A percentile compares a stretch with the other conserved stretches of the same genome.
These are phyloP conservation scores for Halcyon smyrnensis DNA, from an alignment of 2,797 vertebrate species.

Conservation along the genomic window DNA sequence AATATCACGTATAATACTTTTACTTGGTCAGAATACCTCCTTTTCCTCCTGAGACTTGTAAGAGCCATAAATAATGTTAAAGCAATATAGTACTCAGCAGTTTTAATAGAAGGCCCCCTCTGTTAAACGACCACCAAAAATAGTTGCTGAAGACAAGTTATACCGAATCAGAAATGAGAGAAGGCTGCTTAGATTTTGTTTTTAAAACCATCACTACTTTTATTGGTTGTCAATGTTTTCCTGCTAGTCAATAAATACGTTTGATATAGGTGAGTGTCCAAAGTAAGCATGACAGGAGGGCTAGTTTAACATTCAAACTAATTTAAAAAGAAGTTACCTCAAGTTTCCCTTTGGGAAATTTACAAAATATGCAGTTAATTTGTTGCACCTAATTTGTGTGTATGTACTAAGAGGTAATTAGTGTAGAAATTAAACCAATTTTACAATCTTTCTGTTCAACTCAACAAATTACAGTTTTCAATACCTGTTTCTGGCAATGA, in stretches of 20 bases:
- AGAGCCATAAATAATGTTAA: slow-evolving; percentile 52
- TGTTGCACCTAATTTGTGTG: neutral
- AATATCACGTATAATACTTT: neutral
- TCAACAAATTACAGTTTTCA: slow-evolving; percentile 22
- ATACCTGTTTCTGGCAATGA: slow-evolving; percentile 10
- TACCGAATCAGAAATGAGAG: slow-evolving; percentile 25
- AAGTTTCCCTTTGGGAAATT: slow-evolving; percentile 40
- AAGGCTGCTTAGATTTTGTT: neutral
- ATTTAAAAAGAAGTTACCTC: slow-evolving; percentile 30
- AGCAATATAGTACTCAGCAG: slow-evolving; percentile 21
- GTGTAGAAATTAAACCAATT: slow-evolving; percentile 19
- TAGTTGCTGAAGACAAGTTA: slow-evolving; percentile 1
- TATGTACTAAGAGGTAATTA: slow-evolving; percentile 9
- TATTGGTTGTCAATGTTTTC: slow-evolving; percentile 48
- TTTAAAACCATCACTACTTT: slow-evolving; percentile 9
- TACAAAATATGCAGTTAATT: slow-evolving; percentile 34
- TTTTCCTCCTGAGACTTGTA: slow-evolving; percentile 47
- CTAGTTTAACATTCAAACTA: slow-evolving; percentile 26
- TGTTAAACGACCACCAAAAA: slow-evolving; percentile 51
- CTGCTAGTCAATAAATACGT: slow-evolving; percentile 40
- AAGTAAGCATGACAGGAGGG: slow-evolving; percentile 37
- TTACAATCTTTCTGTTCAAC: slow-evolving; percentile 25
- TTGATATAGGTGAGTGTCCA: slow-evolving; percentile 37
- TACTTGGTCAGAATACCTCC: slow-evolving; percentile 21
- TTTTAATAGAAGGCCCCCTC: slow-evolving; percentile 52